phyloP scores from a whole-genome alignment of 2,888 invertebrate genomes.

The Agrotis segetum region DNA sequence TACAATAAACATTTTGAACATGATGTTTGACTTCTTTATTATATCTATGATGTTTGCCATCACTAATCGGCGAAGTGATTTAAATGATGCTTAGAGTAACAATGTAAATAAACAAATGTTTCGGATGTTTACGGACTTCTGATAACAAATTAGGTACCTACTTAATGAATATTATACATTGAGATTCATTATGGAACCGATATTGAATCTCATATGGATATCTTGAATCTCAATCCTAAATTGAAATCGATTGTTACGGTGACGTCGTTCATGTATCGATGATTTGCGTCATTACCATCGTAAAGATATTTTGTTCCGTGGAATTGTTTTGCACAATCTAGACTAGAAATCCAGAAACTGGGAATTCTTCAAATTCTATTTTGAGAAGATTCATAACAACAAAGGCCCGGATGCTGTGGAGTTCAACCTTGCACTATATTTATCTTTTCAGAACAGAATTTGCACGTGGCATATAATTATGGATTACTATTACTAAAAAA shows the following conservation, averaged over 20 bases:
- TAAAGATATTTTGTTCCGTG: background rate
- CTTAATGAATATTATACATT: too few relatives aligned
- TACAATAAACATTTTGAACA: background rate
- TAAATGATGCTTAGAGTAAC: background rate
- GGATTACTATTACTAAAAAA: background rate
- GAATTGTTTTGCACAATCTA: background rate
- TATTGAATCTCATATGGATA: too few relatives aligned
- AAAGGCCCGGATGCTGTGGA: constrained; percentile 10
- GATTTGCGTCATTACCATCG: background rate
- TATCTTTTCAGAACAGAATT: constrained; percentile 9
- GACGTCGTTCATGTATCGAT: too few relatives aligned
- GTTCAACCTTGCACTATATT: constrained; percentile 29
- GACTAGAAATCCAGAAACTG: constrained; percentile 15
- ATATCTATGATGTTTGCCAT: background rate
- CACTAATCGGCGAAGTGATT: constrained; percentile 1
- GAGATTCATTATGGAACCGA: too few relatives aligned
- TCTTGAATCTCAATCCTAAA: too few relatives aligned
- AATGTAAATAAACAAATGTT: background rate
- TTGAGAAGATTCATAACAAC: constrained; percentile 26
- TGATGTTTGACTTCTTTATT: too few relatives aligned
- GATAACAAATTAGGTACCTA: background rate
- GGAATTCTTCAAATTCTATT: constrained; percentile 28
- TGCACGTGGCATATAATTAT: constrained; percentile 18
- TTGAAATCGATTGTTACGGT: too few relatives aligned
- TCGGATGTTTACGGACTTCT: background rate